These are phyloP conservation scores for Cheilosia variabilis DNA, from an alignment of 2,888 invertebrate genomes.

Conservation along the genomic window DNA sequence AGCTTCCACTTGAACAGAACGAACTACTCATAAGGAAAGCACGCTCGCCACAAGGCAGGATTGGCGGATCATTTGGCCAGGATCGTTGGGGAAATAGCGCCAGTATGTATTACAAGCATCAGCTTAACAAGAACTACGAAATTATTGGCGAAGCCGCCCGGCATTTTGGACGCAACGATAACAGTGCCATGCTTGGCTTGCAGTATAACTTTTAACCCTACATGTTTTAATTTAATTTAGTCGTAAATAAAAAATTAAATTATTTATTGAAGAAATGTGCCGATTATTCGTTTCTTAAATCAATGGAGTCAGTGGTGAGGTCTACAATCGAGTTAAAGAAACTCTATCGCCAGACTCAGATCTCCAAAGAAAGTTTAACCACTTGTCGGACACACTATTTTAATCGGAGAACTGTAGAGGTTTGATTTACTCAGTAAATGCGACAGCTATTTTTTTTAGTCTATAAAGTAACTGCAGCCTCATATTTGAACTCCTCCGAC, in stretches of 20 bases:
- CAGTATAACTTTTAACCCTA: background rate
- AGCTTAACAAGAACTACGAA: constrained; percentile 8
- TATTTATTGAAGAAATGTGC: background rate
- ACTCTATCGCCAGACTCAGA: no score
- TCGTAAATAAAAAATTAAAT: background rate
- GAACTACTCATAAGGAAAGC: background rate
- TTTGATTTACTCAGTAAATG: no score
- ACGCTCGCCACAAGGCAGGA: constrained; percentile 25
- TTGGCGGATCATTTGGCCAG: background rate
- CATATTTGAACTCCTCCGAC: no score
- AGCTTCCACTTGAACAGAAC: background rate
- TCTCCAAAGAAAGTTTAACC: no score
- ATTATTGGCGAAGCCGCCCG: background rate
- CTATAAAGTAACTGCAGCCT: no score
- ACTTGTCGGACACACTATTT: no score
- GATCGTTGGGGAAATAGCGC: background rate
- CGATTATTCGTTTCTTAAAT: no score
- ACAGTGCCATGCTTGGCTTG: constrained; percentile 8
- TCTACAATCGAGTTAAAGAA: no score
- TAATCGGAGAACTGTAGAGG: no score
- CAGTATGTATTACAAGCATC: constrained; percentile 14
- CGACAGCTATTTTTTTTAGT: no score
- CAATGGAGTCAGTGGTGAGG: no score
- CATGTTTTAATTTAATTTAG: background rate
- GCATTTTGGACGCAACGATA: constrained; percentile 14